Base-by-base conservation (phyloP, 2,888 invertebrate species). In the Bruchidius siliquastri region DNA sequence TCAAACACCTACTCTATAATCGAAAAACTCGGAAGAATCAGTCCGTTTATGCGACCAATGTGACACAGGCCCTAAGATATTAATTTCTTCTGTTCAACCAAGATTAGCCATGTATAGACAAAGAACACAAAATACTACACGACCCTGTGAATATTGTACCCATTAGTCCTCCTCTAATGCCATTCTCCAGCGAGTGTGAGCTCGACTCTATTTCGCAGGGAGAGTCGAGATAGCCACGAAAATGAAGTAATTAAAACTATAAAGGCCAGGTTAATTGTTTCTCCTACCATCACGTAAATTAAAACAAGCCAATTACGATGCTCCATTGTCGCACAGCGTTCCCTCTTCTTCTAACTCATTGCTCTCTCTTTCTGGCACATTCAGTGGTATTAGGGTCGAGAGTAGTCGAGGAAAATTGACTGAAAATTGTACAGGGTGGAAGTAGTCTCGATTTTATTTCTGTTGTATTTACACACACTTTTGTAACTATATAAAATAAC, bases 191-290 rank as follows among this genome's bases (percentile, higher is more conserved):
- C 49, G 49, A 49, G 83, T 82, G 83, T 85, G 79, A 84, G 82
- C 73, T 81, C 22, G 22, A 77, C 83, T 80, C 79, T 80, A 82
- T 84, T 85, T 83, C 80, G 84, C 84, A 80, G 81, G 79, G 81
- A 80, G 82, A 80, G 82, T 78, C 78, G 82, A 84, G 85, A 90
- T 90, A 89, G 90, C 88, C 88, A 88, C 89, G 89, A 89, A 89
- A 90, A 91, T 90, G 91, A 91, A 91, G 90, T 91, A 91, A 91
- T 91, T 91, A 91, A 91, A 91, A 91, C 90, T 91, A 91, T 91
- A 91, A 91, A 91, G 90, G 90, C 90, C 88, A 89, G 89, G 90
- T 91, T 91, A 91, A 91, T 91, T 91, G 91, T 86, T 86, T 86
- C 86, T 86, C 86, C 87, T 85, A 86, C 85, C 85, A 85, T 85